phyloP scores from a whole-genome alignment of 2,888 invertebrate genomes.

The Luperina testacea region DNA sequence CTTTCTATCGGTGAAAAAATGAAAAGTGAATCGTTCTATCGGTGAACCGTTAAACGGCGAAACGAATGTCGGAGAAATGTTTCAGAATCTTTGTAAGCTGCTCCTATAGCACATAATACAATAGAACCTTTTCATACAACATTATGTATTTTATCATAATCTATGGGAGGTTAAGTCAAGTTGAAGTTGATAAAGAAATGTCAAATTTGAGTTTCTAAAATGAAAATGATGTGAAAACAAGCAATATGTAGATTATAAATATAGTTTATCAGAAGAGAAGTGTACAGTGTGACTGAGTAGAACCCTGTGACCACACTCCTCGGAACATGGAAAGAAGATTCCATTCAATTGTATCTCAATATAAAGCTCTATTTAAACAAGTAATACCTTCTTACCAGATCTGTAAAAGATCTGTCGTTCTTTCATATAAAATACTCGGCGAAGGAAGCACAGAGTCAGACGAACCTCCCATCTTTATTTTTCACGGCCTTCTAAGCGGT shows the following conservation, averaged over 20 bases:
- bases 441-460: slow-evolving; percentile 67
- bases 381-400: slow-evolving; percentile 31
- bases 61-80: too few relatives aligned
- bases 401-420: slow-evolving; percentile 68
- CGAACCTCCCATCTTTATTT: slow-evolving; percentile 85
- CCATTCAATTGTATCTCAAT: slow-evolving; percentile 26
- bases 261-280: background rate
- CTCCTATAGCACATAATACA: background rate
- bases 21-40: too few relatives aligned
- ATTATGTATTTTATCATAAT: background rate
- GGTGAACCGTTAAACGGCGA: too few relatives aligned
- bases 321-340: slow-evolving; percentile 45
- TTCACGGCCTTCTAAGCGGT: slow-evolving; percentile 96
- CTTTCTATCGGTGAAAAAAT: too few relatives aligned
- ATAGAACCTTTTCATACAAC: background rate
- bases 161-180: slow-evolving; percentile 9
- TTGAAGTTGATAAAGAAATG: slow-evolving; percentile 20
- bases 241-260: background rate
- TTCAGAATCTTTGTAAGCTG: too few relatives aligned
- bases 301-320: background rate
- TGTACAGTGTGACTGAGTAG: background rate
- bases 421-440: slow-evolving; percentile 82
- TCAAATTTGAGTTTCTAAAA: slow-evolving; percentile 4
- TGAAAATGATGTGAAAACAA: background rate
- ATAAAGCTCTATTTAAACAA: slow-evolving; percentile 39